Evolutionary conservation across 2,797 vertebrate species (phyloP).

Genomic region (Micropoecilia bifurca): DNA sequence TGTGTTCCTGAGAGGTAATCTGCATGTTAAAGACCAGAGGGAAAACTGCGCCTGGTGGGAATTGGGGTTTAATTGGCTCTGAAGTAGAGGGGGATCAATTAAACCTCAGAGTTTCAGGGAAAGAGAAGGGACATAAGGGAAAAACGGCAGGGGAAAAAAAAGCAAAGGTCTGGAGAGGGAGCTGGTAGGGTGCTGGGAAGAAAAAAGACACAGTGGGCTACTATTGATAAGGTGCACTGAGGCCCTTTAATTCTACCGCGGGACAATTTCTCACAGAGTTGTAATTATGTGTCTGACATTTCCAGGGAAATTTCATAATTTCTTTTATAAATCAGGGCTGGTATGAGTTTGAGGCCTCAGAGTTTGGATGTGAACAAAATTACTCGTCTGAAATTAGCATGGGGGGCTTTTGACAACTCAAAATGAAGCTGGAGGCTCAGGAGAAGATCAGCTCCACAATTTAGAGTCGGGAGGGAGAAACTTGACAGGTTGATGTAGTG

Average conservation of each 20-base stretch:
- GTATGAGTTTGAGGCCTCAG: constrained; percentile 47
- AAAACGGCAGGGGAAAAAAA: constrained; percentile 37
- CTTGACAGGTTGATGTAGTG: constrained; percentile 47
- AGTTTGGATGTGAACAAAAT: constrained; percentile 51
- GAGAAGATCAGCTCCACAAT: constrained; percentile 22
- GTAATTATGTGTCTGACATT: constrained; percentile 70
- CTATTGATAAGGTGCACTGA: constrained; percentile 67
- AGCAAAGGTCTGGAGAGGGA: constrained; percentile 28
- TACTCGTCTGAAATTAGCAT: constrained; percentile 54
- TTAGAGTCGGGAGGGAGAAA: constrained; percentile 19
- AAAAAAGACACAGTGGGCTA: constrained; percentile 32
- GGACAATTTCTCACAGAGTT: constrained; percentile 69
- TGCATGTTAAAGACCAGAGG: constrained; percentile 67
- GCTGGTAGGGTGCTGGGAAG: constrained; percentile 34
- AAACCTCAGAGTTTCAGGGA: constrained; percentile 32
- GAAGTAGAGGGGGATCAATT: constrained; percentile 71
- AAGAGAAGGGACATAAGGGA: constrained; percentile 33
- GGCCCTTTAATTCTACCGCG: constrained; percentile 59
- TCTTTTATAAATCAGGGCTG: constrained; percentile 65
- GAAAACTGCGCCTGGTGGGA: constrained; percentile 67
- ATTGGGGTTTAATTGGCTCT: constrained; percentile 74
- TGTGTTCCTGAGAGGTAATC: constrained; percentile 59
- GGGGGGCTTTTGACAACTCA: constrained; percentile 35
- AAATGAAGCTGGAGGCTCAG: constrained; percentile 27
- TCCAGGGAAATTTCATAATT: constrained; percentile 67